Conservation (phyloP, 2,113 vertebrate genomes). For the Ciconia stormi region DNA sequence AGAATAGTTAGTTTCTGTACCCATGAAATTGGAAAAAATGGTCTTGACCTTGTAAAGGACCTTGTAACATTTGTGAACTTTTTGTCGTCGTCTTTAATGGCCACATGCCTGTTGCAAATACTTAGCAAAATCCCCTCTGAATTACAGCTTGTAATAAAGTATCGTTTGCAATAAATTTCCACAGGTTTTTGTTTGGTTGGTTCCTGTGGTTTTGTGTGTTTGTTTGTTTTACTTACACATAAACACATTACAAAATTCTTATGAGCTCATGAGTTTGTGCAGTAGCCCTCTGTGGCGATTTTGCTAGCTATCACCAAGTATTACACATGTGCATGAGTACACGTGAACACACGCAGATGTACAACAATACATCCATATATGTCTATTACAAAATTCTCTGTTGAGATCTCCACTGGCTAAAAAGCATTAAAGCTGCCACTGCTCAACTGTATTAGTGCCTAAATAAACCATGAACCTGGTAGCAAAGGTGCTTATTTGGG, state of each 20-base stretch:
- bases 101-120: neutral
- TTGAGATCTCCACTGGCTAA: neutral
- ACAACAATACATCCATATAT: neutral
- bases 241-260: neutral
- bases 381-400: neutral
- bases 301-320: neutral
- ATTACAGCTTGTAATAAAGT: neutral
- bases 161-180: neutral
- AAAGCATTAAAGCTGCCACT: neutral
- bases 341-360: neutral
- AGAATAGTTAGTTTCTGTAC: neutral
- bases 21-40: neutral
- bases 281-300: neutral
- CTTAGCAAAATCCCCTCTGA: neutral
- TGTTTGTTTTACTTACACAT: neutral
- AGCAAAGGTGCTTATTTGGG: neutral
- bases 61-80: neutral
- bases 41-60: neutral
- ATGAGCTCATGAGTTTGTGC: neutral
- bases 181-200: neutral
- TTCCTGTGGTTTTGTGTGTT: neutral
- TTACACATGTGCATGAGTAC: fast-evolving
- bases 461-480: neutral
- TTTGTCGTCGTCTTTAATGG: neutral
- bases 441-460: neutral